Percentiles rank a stretch among this genome's conserved stretches.
These are phyloP conservation scores for Cacoxenus indagator DNA, from an alignment of 2,888 invertebrate genomes.

Conservation along the genomic window DNA sequence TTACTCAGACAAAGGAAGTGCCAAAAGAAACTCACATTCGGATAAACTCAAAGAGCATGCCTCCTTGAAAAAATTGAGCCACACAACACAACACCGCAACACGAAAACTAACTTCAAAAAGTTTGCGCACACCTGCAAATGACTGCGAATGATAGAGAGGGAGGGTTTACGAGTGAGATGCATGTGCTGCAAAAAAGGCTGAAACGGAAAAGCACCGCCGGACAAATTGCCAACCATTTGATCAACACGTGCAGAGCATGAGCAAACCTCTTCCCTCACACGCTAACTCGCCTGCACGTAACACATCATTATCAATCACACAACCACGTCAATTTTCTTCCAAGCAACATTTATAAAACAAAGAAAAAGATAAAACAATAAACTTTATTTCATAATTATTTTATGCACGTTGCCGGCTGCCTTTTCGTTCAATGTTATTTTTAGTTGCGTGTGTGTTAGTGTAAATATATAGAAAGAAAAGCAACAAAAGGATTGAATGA, in stretches of 20 bases:
- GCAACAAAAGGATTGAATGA: not conserved
- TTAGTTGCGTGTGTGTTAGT: not conserved
- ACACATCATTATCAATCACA: not conserved
- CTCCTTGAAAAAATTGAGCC: not conserved
- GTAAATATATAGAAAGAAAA: not conserved
- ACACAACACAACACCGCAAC: too few relatives aligned
- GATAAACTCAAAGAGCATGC: not conserved
- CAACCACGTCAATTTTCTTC: too few relatives aligned
- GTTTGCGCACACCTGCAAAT: not conserved
- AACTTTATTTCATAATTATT: slow-evolving; percentile 19
- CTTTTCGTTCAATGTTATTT: too few relatives aligned
- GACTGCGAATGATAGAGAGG: not conserved
- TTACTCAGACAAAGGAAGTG: not conserved
- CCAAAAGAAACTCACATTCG: not conserved
- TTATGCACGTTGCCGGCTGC: slow-evolving; percentile 13
- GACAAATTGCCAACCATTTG: not conserved
- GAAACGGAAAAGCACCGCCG: too few relatives aligned
- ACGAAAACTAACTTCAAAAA: not conserved
- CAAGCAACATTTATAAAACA: not conserved
- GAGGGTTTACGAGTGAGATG: not conserved
- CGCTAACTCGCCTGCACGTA: not conserved
- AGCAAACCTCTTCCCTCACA: not conserved
- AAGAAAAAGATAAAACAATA: too few relatives aligned
- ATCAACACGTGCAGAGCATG: slow-evolving; percentile 9
- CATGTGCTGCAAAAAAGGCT: too few relatives aligned